Evolutionary conservation across 2,113 vertebrate species (phyloP).

Genomic region (Urocolius indicus): DNA sequence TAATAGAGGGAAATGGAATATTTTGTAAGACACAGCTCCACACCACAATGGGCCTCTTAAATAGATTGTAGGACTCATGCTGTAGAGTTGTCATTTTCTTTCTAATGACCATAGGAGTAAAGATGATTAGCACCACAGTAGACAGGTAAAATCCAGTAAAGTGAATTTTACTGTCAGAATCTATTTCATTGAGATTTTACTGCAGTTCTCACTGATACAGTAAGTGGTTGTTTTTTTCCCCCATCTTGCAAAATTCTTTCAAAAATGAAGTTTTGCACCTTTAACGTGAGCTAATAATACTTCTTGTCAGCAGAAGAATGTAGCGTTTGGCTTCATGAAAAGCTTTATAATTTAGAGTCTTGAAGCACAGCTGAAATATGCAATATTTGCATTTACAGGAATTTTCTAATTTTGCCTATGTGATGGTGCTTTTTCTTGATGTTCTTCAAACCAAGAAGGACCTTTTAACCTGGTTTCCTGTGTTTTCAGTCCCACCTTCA

Average conservation of each 20-base stretch:
- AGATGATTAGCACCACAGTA: neutral
- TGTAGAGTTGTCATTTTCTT: neutral
- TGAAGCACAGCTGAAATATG: neutral
- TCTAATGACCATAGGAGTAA: neutral
- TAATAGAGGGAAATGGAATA: neutral
- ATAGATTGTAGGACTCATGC: neutral
- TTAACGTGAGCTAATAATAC: neutral
- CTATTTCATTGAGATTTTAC: neutral
- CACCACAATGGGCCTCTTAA: neutral
- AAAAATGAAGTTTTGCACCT: neutral
- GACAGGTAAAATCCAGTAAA: neutral
- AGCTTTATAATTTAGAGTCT: neutral
- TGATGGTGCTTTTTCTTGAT: neutral
- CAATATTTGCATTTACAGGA: neutral
- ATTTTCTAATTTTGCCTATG: neutral
- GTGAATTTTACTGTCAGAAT: neutral
- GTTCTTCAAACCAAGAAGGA: neutral
- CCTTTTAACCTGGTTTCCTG: neutral
- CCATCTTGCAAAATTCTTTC: neutral
- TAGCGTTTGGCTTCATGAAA: neutral
- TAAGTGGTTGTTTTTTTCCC: neutral
- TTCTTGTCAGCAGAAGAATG: neutral
- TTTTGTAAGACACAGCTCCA: neutral
- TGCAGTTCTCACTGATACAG: neutral
- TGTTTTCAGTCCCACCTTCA: neutral